Evolutionary conservation across 1,140 invertebrate species (phyloP).

Genomic region (Sinonovacula constricta): DNA sequence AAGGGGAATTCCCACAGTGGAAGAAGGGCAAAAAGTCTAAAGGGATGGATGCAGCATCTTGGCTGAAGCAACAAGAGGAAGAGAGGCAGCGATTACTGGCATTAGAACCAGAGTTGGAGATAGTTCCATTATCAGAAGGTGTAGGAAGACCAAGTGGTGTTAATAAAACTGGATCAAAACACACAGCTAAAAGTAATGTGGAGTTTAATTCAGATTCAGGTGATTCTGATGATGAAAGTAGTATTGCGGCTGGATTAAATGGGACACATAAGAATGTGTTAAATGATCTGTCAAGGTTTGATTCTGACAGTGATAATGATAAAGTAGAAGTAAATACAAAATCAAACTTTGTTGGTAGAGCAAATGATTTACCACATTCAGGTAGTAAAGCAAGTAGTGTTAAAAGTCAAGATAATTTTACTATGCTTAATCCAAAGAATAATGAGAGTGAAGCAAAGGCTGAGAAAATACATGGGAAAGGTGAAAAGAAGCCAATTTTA

Average conservation of each 20-base stretch:
- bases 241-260: too few species aligned
- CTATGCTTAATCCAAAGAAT: not conserved
- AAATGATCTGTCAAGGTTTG: conserved; percentile 12
- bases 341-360: not conserved
- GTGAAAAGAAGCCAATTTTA: not conserved
- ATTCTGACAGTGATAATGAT: conserved; percentile 27
- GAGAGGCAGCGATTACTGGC: conserved; percentile 1
- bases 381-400: not conserved
- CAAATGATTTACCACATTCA: not conserved
- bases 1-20: conserved; percentile 63
- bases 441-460: not conserved
- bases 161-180: not conserved
- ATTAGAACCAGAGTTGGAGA: conserved; percentile 15
- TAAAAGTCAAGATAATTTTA: too few species aligned
- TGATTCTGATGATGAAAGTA: not conserved
- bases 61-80: not conserved
- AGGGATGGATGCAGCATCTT: not conserved
- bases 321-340: not conserved
- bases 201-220: not conserved
- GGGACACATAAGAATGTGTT: too few species aligned
- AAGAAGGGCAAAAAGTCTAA: conserved; percentile 11
- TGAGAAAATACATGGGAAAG: not conserved
- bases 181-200: not conserved
- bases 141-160: conserved; percentile 7
- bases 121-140: conserved; percentile 4